Percentiles rank a stretch among this genome's conserved stretches.
Conservation (phyloP, 2,797 vertebrate species). For the Poecilia picta region DNA sequence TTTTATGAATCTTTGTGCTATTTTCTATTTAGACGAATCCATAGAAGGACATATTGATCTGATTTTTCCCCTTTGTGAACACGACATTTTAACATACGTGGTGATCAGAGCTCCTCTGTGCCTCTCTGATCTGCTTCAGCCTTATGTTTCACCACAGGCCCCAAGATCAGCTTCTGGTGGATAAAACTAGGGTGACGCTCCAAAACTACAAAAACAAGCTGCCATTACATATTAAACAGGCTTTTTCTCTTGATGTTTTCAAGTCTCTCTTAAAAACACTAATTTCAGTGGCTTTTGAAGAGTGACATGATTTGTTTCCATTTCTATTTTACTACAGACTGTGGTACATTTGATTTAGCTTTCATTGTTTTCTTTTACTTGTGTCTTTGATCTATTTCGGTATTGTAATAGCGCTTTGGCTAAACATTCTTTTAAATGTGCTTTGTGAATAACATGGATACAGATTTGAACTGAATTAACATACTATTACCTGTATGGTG, state of each 20-base stretch:
- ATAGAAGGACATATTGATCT: not conserved
- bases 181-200: not conserved
- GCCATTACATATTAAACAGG: not conserved
- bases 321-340: not conserved
- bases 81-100: not conserved
- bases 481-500: not conserved
- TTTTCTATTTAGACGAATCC: not conserved
- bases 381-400: not conserved
- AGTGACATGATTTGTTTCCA: not conserved
- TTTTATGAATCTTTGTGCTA: not conserved
- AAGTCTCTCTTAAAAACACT: not conserved
- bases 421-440: not conserved
- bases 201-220: not conserved
- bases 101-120: not conserved
- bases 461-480: not conserved
- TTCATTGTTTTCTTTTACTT: not conserved
- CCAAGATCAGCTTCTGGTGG: not conserved
- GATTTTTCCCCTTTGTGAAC: not conserved
- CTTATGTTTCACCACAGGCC: not conserved
- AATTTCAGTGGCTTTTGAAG: not conserved
- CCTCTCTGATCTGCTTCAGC: not conserved
- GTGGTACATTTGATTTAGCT: not conserved
- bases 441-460: not conserved
- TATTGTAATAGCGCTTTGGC: not conserved
- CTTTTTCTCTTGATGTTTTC: not conserved